Evolutionary conservation across 1,140 invertebrate species (phyloP).

Genomic region (Chymomyza costata): DNA sequence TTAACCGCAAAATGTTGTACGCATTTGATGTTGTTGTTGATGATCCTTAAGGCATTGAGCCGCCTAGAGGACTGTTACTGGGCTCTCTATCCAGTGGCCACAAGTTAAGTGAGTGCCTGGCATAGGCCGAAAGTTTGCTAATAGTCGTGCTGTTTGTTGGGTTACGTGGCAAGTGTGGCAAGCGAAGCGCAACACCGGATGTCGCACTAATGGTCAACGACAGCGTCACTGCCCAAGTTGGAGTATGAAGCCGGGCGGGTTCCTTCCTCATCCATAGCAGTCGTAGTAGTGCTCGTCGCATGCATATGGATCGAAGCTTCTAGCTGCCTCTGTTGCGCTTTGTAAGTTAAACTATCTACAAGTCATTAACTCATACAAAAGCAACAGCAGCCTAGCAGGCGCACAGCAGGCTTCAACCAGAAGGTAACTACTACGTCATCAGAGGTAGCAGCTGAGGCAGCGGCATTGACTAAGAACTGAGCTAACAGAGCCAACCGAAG

Average conservation of each 20-base stretch:
- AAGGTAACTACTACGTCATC: too few species aligned
- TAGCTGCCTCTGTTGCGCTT: constrained; percentile 27
- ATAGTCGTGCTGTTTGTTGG: constrained; percentile 44
- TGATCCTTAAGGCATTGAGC: constrained; percentile 28
- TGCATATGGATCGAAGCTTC: neutral
- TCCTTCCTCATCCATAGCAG: too few species aligned
- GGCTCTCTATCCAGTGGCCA: constrained; percentile 39
- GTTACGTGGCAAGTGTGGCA: constrained; percentile 40
- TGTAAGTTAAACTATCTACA: constrained; percentile 71
- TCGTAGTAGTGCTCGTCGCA: neutral
- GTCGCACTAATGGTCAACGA: constrained; percentile 74
- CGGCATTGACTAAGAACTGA: constrained; percentile 3
- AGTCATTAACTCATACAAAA: constrained; percentile 73
- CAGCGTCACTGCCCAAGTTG: constrained; percentile 30
- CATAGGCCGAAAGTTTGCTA: constrained; percentile 48
- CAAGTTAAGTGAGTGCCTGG: constrained; percentile 53
- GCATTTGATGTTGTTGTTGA: constrained; percentile 24
- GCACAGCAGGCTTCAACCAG: constrained; percentile 34
- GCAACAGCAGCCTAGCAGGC: constrained; percentile 42
- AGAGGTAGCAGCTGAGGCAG: constrained; percentile 7
- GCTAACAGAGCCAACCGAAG: constrained; percentile 22
- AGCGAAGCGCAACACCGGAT: constrained; percentile 69
- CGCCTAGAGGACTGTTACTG: constrained; percentile 21
- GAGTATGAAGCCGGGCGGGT: too few species aligned
- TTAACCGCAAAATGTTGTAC: constrained; percentile 56